Evolutionary conservation across 2,888 invertebrate species (phyloP), one percentile per base, ranked within the genome.

Genomic region (Tiliacea citrago): DNA sequence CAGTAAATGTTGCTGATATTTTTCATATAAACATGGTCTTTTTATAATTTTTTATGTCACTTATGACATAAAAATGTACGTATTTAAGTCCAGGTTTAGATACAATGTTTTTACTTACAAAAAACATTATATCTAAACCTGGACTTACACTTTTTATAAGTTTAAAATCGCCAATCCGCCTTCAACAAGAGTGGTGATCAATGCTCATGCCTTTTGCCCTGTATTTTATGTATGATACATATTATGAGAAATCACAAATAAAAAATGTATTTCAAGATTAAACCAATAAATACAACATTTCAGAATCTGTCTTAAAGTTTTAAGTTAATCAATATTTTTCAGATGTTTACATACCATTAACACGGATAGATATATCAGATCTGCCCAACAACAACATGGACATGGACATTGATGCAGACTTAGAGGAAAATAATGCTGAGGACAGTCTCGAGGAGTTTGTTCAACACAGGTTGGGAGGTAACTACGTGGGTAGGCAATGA

Each of bases 261-360:
- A 12, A 16, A 47, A n/a, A 47, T 12, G 0, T 9, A 7, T 35
- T 68, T 16, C 8, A 47, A 21, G 29, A 29, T 12, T 4, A 63
- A 18, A 47, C 47, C 9, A 65, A 65, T 16, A 29, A 6, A 12
- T 53, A 16, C 10, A 4, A 4, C 21, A 35, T 16, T 24, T 35
- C 7, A 45, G 9, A n/a, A n/a, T 18, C 5, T 47, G 35, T 10
- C 0, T 29, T 39, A 3, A 21, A 42, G 18, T 24, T 73, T 39
- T 8, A 49, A 24, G 3, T 24, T 9, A 29, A 18, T 63, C 8
- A 47, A 18, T 71, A 1, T 24, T 13, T 93, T 92, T 10, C 91
- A 96, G 96, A 96, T 91, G 92, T 95, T 4, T 95, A 94, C 85
- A 96, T 96, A 79, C 96, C 95, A 0, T 81, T 96, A 35, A 94